A percentile compares a stretch with the other conserved stretches of the same genome.
Evolutionary conservation across 2,797 vertebrate species (phyloP).

Genomic region (Micrastur ruficollis): DNA sequence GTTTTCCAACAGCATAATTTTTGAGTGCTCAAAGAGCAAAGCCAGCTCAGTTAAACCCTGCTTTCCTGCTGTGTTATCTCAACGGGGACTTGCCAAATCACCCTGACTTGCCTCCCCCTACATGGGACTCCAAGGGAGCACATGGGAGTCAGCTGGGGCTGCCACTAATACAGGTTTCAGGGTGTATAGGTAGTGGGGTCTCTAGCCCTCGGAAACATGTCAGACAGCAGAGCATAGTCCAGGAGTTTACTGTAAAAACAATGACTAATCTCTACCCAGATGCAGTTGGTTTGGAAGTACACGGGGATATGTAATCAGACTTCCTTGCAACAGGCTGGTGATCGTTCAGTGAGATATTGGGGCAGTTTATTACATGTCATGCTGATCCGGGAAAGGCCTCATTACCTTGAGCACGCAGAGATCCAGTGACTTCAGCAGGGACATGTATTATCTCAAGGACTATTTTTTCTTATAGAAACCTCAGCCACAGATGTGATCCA

Average conservation of each 20-base stretch:
- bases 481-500: not conserved
- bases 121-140: not conserved
- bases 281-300: not conserved
- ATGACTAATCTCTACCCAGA: not conserved
- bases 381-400: not conserved
- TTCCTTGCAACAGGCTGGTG: not conserved
- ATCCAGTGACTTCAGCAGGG: not conserved
- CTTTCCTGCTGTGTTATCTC: not conserved
- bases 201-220: not conserved
- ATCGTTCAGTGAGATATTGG: not conserved
- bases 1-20: not conserved
- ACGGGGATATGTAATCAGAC: not conserved
- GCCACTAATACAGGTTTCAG: not conserved
- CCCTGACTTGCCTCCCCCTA: not conserved
- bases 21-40: not conserved
- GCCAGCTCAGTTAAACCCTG: not conserved
- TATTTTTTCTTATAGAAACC: not conserved
- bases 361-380: accelerated
- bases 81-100: not conserved
- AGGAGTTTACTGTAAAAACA: not conserved
- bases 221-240: not conserved
- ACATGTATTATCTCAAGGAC: not conserved
- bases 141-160: not conserved
- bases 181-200: not conserved
- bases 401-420: not conserved